Conservation (phyloP, 2,797 vertebrate genomes). For the Okamejei kenojei region DNA sequence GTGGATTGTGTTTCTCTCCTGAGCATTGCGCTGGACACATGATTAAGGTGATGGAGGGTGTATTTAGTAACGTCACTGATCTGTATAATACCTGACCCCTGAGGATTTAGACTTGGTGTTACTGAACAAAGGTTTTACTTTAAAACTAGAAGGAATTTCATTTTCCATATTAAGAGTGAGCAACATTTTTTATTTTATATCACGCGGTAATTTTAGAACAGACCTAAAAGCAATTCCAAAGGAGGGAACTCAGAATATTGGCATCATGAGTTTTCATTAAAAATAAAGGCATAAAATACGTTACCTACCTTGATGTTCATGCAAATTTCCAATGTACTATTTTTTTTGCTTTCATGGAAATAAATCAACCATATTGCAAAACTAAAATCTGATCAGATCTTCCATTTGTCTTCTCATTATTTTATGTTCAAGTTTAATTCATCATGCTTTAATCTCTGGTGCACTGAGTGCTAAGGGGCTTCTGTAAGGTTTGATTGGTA, state of each 20-base stretch:
- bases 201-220: neutral
- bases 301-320: neutral
- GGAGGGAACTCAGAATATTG: neutral
- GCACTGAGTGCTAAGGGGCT: neutral
- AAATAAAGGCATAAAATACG: slow-evolving; percentile 18
- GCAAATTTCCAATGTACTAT: neutral
- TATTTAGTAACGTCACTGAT: slow-evolving; percentile 2
- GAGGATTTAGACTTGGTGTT: neutral
- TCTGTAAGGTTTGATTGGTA: neutral
- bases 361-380: neutral
- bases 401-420: slow-evolving; percentile 30
- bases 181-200: neutral
- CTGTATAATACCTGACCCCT: neutral
- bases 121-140: neutral
- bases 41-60: neutral
- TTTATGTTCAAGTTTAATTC: slow-evolving; percentile 32
- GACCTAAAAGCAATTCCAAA: neutral
- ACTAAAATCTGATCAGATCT: slow-evolving; percentile 12
- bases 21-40: neutral
- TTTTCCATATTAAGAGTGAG: neutral
- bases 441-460: neutral
- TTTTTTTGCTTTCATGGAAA: neutral
- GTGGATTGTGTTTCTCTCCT: neutral
- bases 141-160: neutral
- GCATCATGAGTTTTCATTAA: neutral